These are phyloP conservation scores for Onchidella celtica DNA, from an alignment of 2,888 invertebrate genomes.

Conservation along the genomic window DNA sequence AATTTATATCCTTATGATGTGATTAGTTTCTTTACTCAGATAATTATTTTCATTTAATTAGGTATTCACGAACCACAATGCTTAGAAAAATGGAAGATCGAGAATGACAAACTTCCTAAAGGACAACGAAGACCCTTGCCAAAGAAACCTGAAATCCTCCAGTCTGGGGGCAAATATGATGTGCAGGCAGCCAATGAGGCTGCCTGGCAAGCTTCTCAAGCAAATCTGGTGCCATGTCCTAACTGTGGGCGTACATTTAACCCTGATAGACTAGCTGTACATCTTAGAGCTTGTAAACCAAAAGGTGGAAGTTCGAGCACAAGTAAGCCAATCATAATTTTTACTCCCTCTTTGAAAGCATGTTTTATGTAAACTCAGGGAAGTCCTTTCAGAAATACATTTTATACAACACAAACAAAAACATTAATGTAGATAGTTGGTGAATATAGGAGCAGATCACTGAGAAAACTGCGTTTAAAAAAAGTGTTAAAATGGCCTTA, in stretches of 20 bases:
- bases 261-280: constrained; percentile 85
- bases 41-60: constrained; percentile 5
- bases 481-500: too few species aligned
- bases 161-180: constrained; percentile 61
- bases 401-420: too few species aligned
- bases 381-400: too few species aligned
- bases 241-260: constrained; percentile 86
- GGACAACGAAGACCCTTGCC: constrained; percentile 83
- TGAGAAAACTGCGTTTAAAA: too few species aligned
- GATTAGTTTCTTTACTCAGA: not conserved
- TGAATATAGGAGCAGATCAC: too few species aligned
- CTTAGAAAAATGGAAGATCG: constrained; percentile 84
- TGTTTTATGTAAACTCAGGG: too few species aligned
- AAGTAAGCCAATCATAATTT: not conserved
- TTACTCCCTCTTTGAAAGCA: too few species aligned
- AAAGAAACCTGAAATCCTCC: constrained; percentile 82
- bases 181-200: constrained; percentile 80
- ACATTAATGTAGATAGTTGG: too few species aligned
- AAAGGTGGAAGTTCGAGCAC: constrained; percentile 47
- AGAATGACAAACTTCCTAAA: constrained; percentile 84
- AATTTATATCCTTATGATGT: too few species aligned
- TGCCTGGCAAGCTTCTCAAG: constrained; percentile 83
- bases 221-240: constrained; percentile 82
- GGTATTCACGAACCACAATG: constrained; percentile 86
- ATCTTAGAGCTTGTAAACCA: constrained; percentile 83